Evolutionary conservation across 2,113 vertebrate species (phyloP), one percentile per base, ranked within the genome.

Genomic region (Tetrax tetrax): DNA sequence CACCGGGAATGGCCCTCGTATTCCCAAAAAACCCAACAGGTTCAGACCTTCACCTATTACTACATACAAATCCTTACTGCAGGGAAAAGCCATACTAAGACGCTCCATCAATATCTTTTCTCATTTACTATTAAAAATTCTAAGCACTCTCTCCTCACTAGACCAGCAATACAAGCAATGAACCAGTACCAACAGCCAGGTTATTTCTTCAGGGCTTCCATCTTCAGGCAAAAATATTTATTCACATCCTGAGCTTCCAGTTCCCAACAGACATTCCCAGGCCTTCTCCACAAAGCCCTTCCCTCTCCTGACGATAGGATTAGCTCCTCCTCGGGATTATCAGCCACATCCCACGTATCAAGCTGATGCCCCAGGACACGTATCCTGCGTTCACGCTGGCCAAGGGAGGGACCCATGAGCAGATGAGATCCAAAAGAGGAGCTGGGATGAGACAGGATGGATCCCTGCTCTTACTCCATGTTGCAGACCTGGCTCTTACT

Each of bases 211-310:
- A 82, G 59, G 66, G 45, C 88, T 93, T 86, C 70, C 43, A 6
- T 64, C 92, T 85, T 90, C 53, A 84, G 83, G 89, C 70, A 91
- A 82, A 85, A 70, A n/a, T 25, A 61, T 71, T 92, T 61, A 57
- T 59, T 89, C 37, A 57, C 45, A 21, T 14, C 6, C 63, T 54
- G 83, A 90, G 86, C 51, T 93, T 72, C 56, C 85, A 96, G 89
- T 37, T 87, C 92, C 89, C 83, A 76, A 11, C 27, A 94, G 85
- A 51, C 54, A 76, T n/a, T 87, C 91, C 87, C 71, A 93, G 87
- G 68, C 47, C 70, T 35, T 29, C 54, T 69, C 21, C 56, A 53
- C 80, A 89, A 83, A 92, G 83, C 83, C 66, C 31, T 64, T 70
- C 91, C 79, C 88, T 70, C 7, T 59, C 15, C 50, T 48, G 64